Base-by-base conservation (phyloP, 2,797 vertebrate species). In the Echeneis naucrates region DNA sequence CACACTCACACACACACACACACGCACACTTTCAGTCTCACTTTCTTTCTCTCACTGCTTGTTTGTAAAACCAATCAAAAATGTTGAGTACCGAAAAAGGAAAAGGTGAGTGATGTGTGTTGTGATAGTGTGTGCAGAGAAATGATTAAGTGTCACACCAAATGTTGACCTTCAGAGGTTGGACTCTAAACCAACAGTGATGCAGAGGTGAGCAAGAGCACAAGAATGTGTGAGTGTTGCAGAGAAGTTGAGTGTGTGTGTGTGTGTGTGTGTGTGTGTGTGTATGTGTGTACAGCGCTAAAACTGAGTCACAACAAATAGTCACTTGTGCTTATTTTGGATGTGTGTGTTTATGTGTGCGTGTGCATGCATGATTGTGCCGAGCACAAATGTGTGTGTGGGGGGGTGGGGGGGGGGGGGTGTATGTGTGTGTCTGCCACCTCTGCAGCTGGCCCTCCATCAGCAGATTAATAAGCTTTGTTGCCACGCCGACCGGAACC, bases 401-500 rank as follows among this genome's bases (percentile, higher is more conserved):
- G 23, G 6, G 37, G 26, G 10, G 68, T 32, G 68, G 50, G 59
- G 47, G 38, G 35, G 81, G 51, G 69, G 37, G 67, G 38, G 69
- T 53, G 67, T 72, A 76, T 63, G 71, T 87, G 82, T 84, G 74
- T 82, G 80, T 75, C 92, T 95, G 95, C 95, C 95, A 95, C 90
- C 88, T 93, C 95, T 96, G 97, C 97, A 98, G 98, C 97, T 98
- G 97, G 96, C 96, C 93, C 94, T 95, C 96, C 95, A 96, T 97
- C 97, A 97, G 97, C 96, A 98, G 97, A 99, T 98, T 98, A 99
- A 98, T 99, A 99, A 98, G 96, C 96, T 96, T 95, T 94, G 97
- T 99, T 97, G 97, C 97, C 98, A 97, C 96, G 97, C 96, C 97
- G 95, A 99, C 98, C 96, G 96, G 96, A 98, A 96, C 95, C 96